These are phyloP conservation scores for Rousettus madagascariensis DNA, from an alignment of 2,797 vertebrate genomes.

Conservation along the genomic window DNA sequence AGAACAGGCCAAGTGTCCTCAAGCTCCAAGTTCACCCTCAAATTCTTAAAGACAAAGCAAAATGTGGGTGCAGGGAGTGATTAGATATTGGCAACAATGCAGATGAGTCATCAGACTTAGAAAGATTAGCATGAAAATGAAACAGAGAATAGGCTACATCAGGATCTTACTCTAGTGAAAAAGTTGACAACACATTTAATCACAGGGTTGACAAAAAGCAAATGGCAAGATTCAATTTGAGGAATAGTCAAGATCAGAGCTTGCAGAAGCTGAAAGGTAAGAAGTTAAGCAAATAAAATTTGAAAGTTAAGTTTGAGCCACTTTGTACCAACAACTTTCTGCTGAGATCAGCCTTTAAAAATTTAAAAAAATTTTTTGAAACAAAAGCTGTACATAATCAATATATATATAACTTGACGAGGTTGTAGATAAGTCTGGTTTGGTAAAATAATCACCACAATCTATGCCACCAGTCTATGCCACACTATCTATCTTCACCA, in stretches of 20 bases:
- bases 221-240: neutral
- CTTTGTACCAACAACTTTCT: neutral
- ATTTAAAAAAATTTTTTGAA: neutral
- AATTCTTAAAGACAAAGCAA: conserved; percentile 22
- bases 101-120: neutral
- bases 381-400: neutral
- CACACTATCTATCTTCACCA: neutral
- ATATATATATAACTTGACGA: neutral
- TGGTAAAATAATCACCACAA: neutral
- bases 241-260: conserved; percentile 2
- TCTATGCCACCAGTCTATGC: neutral
- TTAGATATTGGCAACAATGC: neutral
- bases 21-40: neutral
- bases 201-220: conserved; percentile 18
- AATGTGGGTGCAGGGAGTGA: neutral
- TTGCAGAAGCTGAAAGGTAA: neutral
- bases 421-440: neutral
- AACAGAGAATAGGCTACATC: neutral
- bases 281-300: neutral
- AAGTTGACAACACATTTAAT: neutral
- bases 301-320: neutral
- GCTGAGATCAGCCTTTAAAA: neutral
- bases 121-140: neutral
- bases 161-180: neutral
- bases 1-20: neutral